A percentile compares a stretch with the other conserved stretches of the same genome.
Conservation (phyloP, 2,888 invertebrate genomes). For the Amiota mariae region DNA sequence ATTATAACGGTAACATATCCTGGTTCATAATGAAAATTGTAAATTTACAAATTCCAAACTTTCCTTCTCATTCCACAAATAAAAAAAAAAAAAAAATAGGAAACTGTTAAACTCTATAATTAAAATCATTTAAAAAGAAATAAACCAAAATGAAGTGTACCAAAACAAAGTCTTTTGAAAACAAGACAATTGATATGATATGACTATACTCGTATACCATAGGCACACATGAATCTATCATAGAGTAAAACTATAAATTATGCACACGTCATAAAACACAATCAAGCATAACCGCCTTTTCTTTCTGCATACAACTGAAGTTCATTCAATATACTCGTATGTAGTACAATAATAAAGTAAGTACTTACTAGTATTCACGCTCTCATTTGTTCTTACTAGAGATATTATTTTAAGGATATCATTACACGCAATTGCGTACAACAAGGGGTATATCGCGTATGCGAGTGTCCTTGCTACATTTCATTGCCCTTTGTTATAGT, state of each 20-base stretch:
- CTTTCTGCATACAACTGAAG: slow-evolving; percentile 17
- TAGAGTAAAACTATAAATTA: slow-evolving; percentile 48
- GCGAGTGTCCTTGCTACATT: slow-evolving; percentile 45
- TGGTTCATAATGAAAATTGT: no score
- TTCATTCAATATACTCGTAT: no score
- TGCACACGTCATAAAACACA: slow-evolving; percentile 63
- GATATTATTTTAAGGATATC: slow-evolving; percentile 48
- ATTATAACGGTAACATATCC: no score
- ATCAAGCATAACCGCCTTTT: slow-evolving; percentile 64
- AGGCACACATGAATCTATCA: no score
- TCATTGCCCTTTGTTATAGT: slow-evolving; percentile 15
- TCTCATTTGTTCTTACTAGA: slow-evolving; percentile 18
- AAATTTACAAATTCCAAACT: no score
- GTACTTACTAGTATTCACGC: slow-evolving; percentile 3
- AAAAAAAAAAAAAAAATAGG: no score
- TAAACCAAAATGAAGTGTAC: not conserved
- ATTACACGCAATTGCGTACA: slow-evolving; percentile 60
- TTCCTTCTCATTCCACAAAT: no score
- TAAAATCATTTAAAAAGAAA: not conserved
- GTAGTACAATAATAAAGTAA: no score
- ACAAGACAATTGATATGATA: no score
- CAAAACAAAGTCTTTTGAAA: not conserved
- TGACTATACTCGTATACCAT: no score
- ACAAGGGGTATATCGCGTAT: slow-evolving; percentile 42
- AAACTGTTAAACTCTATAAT: slow-evolving; percentile 1